These are phyloP conservation scores for Microchirus variegatus DNA, from an alignment of 2,797 vertebrate species.

Conservation along the genomic window DNA sequence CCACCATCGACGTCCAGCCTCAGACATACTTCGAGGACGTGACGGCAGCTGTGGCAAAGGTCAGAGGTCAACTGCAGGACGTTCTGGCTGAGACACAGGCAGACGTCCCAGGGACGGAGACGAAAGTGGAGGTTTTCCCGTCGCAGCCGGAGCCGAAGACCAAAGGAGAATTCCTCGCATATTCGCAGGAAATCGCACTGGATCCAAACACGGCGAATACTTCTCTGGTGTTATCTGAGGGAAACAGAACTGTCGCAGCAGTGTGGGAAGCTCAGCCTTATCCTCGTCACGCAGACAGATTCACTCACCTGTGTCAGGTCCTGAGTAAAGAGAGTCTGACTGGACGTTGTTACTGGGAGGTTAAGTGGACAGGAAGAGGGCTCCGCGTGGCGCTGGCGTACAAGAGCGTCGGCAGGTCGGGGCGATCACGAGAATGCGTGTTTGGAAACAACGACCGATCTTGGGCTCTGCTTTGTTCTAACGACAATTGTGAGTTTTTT, in stretches of 20 bases:
- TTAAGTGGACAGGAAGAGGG: background rate
- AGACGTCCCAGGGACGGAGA: background rate
- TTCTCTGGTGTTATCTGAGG: background rate
- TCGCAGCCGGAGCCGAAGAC: background rate
- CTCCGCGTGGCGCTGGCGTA: background rate
- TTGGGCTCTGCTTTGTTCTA: background rate
- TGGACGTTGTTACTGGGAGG: background rate
- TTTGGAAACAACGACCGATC: background rate
- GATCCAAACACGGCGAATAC: background rate
- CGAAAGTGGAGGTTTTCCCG: background rate
- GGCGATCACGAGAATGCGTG: background rate
- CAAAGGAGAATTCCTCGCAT: background rate
- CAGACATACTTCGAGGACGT: background rate
- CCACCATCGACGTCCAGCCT: background rate
- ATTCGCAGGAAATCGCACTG: background rate
- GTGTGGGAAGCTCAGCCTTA: background rate
- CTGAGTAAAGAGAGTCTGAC: background rate
- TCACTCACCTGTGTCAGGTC: background rate
- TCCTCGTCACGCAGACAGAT: background rate
- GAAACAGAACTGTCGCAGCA: background rate
- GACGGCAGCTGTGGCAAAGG: background rate
- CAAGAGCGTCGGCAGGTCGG: background rate
- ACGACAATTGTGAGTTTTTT: background rate
- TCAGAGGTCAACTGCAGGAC: background rate
- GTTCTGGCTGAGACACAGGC: background rate